These are phyloP conservation scores for Periophthalmodon schlosseri DNA, from an alignment of 2,113 vertebrate species.

Conservation along the genomic window DNA sequence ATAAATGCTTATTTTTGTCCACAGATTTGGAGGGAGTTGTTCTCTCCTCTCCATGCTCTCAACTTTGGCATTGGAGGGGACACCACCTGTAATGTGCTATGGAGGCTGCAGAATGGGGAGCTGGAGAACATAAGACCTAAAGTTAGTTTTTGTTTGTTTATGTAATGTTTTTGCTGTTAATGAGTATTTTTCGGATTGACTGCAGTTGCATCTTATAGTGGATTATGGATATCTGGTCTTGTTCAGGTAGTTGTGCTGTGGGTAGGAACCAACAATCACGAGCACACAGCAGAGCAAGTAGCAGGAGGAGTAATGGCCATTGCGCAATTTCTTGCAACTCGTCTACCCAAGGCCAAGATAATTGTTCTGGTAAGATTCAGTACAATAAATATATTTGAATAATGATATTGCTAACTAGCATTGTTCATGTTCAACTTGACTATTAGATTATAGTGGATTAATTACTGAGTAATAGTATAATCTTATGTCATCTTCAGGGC, in stretches of 20 bases:
- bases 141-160: conserved; percentile 68
- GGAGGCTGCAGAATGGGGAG: conserved; percentile 97
- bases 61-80: conserved; percentile 97
- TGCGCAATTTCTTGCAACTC: conserved; percentile 84
- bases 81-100: conserved; percentile 93
- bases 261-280: conserved; percentile 96
- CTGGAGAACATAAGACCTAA: conserved; percentile 96
- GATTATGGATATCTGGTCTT: conserved; percentile 20
- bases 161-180: not conserved
- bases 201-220: not conserved
- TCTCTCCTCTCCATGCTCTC: conserved; percentile 94
- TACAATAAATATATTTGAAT: not conserved
- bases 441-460: not conserved
- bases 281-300: conserved; percentile 92
- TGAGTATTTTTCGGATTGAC: not conserved
- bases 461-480: not conserved
- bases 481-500: conserved; percentile 75
- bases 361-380: conserved; percentile 86
- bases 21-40: conserved; percentile 94
- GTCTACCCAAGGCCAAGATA: conserved; percentile 91
- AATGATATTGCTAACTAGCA: too few species aligned
- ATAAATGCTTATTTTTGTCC: conserved; percentile 11
- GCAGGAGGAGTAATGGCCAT: conserved; percentile 92
- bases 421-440: not conserved
- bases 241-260: conserved; percentile 92